phyloP scores from a whole-genome alignment of 2,888 invertebrate species.

The Melanostoma scalare region DNA sequence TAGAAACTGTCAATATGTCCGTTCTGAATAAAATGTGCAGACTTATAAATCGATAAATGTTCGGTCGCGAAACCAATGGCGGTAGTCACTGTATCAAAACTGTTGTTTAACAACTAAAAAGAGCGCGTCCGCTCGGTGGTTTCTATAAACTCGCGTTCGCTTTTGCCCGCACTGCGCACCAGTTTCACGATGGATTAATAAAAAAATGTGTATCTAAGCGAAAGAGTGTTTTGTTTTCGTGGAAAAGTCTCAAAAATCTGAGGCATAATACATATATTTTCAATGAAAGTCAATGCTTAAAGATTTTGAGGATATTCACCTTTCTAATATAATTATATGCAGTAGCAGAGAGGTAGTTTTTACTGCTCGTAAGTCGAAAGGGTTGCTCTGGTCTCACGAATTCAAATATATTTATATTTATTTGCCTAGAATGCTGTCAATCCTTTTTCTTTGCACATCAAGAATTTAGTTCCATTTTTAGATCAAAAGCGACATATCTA shows the following conservation, averaged over 20 bases:
- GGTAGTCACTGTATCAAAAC: conserved; percentile 72
- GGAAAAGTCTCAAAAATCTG: conserved; percentile 45
- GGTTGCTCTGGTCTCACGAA: no score
- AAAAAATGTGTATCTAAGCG: conserved; percentile 43
- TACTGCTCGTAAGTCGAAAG: no score
- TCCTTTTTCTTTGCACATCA: no score
- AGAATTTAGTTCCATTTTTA: no score
- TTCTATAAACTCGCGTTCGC: conserved; percentile 31
- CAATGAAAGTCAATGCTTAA: conserved; percentile 38
- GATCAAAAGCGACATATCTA: no score
- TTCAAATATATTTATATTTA: no score
- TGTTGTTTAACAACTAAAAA: conserved; percentile 72
- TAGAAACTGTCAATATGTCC: conserved; percentile 77
- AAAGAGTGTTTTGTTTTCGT: conserved; percentile 57
- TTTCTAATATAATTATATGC: conserved; percentile 15
- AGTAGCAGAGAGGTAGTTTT: no score
- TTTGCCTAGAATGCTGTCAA: no score
- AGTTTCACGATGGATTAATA: conserved; percentile 36
- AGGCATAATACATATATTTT: conserved; percentile 42
- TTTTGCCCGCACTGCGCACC: conserved; percentile 32
- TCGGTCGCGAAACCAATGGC: conserved; percentile 69
- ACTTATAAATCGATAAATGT: conserved; percentile 77
- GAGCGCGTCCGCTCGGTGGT: conserved; percentile 36
- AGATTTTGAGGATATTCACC: conserved; percentile 44
- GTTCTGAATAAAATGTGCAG: conserved; percentile 77